Conservation (phyloP, 2,797 vertebrate species). For the Delichon dasypus region DNA sequence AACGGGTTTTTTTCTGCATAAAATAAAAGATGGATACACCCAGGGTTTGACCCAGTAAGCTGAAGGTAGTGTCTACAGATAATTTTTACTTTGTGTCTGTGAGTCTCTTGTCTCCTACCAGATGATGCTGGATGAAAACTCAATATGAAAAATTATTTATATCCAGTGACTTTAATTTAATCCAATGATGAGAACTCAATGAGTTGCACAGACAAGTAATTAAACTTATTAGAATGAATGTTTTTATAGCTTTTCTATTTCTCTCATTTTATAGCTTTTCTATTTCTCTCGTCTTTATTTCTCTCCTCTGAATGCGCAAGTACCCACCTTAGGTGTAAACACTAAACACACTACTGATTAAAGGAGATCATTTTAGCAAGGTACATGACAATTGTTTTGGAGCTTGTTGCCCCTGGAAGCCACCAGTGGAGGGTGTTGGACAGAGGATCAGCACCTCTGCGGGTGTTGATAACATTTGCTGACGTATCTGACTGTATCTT, state of each 20-base stretch:
- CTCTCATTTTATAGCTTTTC: background rate
- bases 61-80: background rate
- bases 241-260: constrained; percentile 21
- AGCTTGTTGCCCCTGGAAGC: background rate
- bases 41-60: background rate
- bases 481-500: background rate
- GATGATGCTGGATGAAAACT: background rate
- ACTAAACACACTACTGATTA: background rate
- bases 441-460: background rate
- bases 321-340: background rate
- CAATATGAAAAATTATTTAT: background rate
- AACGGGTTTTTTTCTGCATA: background rate
- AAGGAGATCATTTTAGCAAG: constrained; percentile 1
- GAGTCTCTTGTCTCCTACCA: background rate
- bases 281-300: constrained; percentile 16
- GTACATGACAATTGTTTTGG: background rate
- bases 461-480: background rate
- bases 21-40: background rate
- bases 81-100: background rate
- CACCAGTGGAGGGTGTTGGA: background rate
- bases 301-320: background rate
- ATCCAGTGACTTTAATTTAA: constrained; percentile 22
- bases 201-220: constrained; percentile 37
- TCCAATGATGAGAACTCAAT: background rate
- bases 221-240: constrained; percentile 40